Evolutionary conservation across 2,113 vertebrate genomes (phyloP), one percentile per base, ranked within the genome.

Genomic region (Arvicanthis niloticus): DNA sequence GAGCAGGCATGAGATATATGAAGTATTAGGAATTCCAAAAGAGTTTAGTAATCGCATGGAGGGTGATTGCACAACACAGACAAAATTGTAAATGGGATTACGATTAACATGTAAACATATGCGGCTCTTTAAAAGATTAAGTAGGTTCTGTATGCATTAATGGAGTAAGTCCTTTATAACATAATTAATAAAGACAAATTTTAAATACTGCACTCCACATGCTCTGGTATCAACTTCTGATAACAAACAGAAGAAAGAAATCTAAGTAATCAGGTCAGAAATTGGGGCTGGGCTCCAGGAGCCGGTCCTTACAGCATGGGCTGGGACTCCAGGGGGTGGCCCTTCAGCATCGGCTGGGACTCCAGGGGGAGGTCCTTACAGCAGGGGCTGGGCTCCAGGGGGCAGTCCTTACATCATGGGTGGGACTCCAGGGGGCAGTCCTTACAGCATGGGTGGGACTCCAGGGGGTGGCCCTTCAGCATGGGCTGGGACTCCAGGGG

Each of bases 171-270:
- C 48, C 72, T 91, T 89, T 80, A 40, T 62, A 91, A 60, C 15
- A 73, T 48, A 72, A 68, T 29, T 70, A 91, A 26, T 42, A 93
- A 68, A 76, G 77, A 89, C 95, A 85, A 85, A 13, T 48, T 86
- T 34, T 37, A 86, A 22, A 78, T 84, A 60, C 22, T 29, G 26
- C 11, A 76, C 8, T 91, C 37, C 34, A 53, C 45, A 48, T 48
- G 21, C 12, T 87, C 5, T 88, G 65, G 4, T 56, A 37, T 70
- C 31, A 84, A 24, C 37, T 76, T 88, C 68, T 84, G 21, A 67
- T 60, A 85, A 87, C 5, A 91, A 93, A 42, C 7, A 7, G 37
- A 26, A 91, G 24, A 37, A 72, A 85, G 45, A 42, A 45, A 48
- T 75, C 85, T 76, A 70, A 87, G 75, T 15, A 77, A 29, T 17